Evolutionary conservation across 2,888 invertebrate species (phyloP), one percentile per base, ranked within the genome.

Genomic region (Nipponacmea schrenckii): DNA sequence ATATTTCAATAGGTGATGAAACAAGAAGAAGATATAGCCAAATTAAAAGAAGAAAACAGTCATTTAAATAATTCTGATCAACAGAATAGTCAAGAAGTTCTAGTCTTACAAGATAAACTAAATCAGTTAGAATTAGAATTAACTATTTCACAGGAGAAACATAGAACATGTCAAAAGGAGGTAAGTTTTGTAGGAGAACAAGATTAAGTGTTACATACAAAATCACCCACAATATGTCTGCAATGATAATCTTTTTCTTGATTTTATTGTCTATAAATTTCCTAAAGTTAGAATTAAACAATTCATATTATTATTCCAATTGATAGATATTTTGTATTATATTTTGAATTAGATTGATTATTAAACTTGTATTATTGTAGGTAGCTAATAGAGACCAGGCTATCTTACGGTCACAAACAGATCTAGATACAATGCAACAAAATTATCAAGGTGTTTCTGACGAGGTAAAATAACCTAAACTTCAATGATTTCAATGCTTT

Each of bases 81-180:
- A 45, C 74, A 75, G 17, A 80, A 74, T 14, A 78, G 78, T 1
- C 78, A 81, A 71, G 84, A 86, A 68, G 69, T 83, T 67, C 69
- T 78, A 20, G 73, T 79, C 17, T 76, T 84, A 46, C 81, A 85
- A 72, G 87, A 88, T 48, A 84, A 85, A 74, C 68, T 84, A 0
- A 83, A 86, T 56, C 84, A 86, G 72, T 64, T 87, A 17, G 87
- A 87, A 74, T 80, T 87, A 14, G 87, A 88, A 67, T 80, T 88
- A 27, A 85, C 86, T 44, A 87, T 87, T n/a, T 85, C 85, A 10
- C 86, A 87, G 78, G 87, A 88, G 76, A 88, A 88, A 79, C 88
- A 88, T 76, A 78, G 86, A 66, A 87, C 88, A 24, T 87, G 87
- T 71, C 88, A 88, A 78, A 83, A 86, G 76, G 88, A 88, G 85